Conservation (phyloP, 2,113 vertebrate species). For the Nyctereutes procyonoides region DNA sequence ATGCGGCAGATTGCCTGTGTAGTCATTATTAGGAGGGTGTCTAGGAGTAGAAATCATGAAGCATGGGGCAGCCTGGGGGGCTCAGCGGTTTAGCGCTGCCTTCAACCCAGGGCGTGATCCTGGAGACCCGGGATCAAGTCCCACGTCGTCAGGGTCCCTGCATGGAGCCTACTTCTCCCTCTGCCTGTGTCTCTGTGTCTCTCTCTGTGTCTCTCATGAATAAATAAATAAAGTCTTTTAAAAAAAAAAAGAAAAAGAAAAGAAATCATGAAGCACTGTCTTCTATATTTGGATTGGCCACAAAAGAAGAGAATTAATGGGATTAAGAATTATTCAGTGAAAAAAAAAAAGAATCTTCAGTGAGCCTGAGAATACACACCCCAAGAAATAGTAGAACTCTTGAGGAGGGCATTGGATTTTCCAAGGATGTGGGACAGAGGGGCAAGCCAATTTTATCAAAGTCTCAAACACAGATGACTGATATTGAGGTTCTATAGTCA, state of each 20-base stretch:
- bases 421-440: neutral
- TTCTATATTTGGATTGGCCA: neutral
- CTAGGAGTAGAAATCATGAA: neutral
- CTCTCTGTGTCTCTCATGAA: too few relatives aligned
- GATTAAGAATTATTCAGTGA: neutral
- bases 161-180: too few relatives aligned
- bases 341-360: neutral
- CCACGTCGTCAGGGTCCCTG: too few relatives aligned
- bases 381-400: neutral
- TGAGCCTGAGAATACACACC: neutral
- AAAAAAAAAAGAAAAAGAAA: too few relatives aligned
- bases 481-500: neutral
- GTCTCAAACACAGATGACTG: neutral
- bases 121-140: too few relatives aligned
- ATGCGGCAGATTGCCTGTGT: neutral
- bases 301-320: neutral
- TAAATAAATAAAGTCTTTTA: too few relatives aligned
- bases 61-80: too few relatives aligned
- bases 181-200: too few relatives aligned
- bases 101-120: too few relatives aligned
- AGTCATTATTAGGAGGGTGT: neutral
- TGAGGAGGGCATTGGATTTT: neutral
- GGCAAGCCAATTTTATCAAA: neutral
- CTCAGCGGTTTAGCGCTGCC: too few relatives aligned
- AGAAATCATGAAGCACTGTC: neutral